Conservation (phyloP, 2,888 invertebrate genomes). For the Ornithoptera priamus region DNA sequence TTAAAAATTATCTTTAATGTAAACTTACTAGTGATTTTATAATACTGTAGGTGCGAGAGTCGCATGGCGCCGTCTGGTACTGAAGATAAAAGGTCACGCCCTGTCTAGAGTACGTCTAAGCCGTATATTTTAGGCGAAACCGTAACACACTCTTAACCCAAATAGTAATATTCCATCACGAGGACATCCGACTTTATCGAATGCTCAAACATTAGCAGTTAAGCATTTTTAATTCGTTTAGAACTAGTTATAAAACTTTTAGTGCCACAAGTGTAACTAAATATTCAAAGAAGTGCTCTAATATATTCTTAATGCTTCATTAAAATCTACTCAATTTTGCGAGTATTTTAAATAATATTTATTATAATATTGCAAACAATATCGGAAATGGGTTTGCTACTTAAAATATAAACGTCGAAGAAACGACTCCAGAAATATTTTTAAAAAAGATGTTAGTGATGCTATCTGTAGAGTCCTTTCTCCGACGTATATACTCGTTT, state of each 20-base stretch:
- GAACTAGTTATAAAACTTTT: neutral
- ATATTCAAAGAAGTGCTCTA: too few relatives aligned
- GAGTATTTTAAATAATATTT: too few relatives aligned
- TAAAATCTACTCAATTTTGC: too few relatives aligned
- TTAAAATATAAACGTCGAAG: too few relatives aligned
- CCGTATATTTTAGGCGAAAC: constrained; percentile 7
- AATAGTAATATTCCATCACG: constrained; percentile 18
- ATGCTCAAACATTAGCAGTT: neutral
- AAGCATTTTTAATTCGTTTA: neutral
- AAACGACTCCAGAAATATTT: too few relatives aligned
- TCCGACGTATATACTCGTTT: too few relatives aligned
- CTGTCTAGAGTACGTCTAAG: constrained; percentile 26
- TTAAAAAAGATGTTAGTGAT: too few relatives aligned
- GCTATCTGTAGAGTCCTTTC: too few relatives aligned
- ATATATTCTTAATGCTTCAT: too few relatives aligned
- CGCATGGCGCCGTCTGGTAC: constrained; percentile 15
- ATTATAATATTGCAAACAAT: too few relatives aligned
- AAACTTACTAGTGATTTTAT: neutral
- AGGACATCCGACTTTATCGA: neutral
- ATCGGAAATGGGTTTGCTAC: too few relatives aligned
- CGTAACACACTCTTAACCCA: neutral
- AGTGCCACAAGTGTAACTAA: neutral
- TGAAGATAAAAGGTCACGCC: constrained; percentile 23
- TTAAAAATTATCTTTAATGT: neutral
- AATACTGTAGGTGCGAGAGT: constrained; percentile 11